Conservation (phyloP, 2,113 vertebrate species). For the Dromaius novaehollandiae region DNA sequence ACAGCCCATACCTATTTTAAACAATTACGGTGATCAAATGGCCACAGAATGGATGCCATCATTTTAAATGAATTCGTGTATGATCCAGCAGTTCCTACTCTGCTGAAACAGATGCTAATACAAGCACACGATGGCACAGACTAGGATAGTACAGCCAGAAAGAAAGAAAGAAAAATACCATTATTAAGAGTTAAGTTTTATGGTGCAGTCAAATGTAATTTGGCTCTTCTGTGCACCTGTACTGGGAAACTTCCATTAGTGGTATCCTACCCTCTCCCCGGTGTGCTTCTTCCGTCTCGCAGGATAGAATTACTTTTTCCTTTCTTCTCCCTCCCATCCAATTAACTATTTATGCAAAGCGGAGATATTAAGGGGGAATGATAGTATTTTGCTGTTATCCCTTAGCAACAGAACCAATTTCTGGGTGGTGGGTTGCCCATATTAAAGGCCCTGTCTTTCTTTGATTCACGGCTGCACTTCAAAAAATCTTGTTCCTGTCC, state of each 20-base stretch:
- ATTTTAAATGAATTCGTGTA: not conserved
- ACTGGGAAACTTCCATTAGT: not conserved
- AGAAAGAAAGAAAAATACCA: not conserved
- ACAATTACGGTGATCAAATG: not conserved
- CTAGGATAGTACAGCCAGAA: not conserved
- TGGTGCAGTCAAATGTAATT: not conserved
- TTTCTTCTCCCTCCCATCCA: not conserved
- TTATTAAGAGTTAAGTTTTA: not conserved
- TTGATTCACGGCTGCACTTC: not conserved
- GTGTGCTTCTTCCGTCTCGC: not conserved
- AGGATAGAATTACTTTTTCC: not conserved
- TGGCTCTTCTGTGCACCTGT: not conserved
- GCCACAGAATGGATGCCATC: not conserved
- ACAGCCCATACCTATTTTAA: accelerated
- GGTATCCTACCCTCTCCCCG: not conserved
- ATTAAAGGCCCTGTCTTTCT: not conserved
- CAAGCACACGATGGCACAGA: accelerated
- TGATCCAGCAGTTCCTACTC: not conserved
- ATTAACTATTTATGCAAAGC: not conserved
- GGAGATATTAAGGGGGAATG: not conserved
- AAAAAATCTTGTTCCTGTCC: not conserved
- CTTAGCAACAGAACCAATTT: not conserved
- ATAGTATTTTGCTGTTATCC: not conserved
- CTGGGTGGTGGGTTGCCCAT: not conserved
- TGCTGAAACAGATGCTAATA: not conserved